Conservation (phyloP, 2,797 vertebrate species). For the Hyperoplus immaculatus region DNA sequence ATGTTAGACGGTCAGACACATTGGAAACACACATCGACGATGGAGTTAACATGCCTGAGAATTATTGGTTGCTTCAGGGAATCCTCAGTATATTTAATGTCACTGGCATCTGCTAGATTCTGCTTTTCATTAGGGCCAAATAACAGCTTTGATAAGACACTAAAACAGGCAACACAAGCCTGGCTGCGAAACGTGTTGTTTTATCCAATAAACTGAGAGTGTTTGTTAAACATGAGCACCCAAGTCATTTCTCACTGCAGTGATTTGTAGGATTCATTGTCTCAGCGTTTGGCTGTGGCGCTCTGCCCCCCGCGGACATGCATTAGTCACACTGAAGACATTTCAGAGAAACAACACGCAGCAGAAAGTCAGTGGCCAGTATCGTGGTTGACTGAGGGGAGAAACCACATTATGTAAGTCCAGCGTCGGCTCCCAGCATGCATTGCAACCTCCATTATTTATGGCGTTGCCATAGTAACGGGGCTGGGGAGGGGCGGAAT, state of each 20-base stretch:
- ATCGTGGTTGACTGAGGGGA: slow-evolving; percentile 13
- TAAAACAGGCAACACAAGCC: not conserved
- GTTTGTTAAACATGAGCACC: not conserved
- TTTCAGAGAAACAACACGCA: not conserved
- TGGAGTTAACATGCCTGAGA: too few species aligned
- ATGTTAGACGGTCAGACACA: not conserved
- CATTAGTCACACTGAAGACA: not conserved
- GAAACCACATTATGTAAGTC: slow-evolving; percentile 39
- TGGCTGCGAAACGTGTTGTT: not conserved
- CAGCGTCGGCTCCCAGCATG: slow-evolving; percentile 64
- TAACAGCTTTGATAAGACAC: not conserved
- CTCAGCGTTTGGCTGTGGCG: not conserved
- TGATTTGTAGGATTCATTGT: not conserved
- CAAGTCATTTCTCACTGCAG: not conserved
- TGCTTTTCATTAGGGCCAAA: not conserved
- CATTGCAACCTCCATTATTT: slow-evolving; percentile 77
- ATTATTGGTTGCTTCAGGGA: not conserved
- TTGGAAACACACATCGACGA: not conserved
- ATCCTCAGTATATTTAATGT: not conserved
- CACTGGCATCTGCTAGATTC: not conserved
- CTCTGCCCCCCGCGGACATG: not conserved
- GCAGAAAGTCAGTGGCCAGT: not conserved
- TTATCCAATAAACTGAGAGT: not conserved
- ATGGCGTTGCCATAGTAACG: slow-evolving; percentile 59
- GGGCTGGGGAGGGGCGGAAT: slow-evolving; percentile 59